phyloP scores from a whole-genome alignment of 2,888 invertebrate genomes.

The Campoplex nolae region DNA sequence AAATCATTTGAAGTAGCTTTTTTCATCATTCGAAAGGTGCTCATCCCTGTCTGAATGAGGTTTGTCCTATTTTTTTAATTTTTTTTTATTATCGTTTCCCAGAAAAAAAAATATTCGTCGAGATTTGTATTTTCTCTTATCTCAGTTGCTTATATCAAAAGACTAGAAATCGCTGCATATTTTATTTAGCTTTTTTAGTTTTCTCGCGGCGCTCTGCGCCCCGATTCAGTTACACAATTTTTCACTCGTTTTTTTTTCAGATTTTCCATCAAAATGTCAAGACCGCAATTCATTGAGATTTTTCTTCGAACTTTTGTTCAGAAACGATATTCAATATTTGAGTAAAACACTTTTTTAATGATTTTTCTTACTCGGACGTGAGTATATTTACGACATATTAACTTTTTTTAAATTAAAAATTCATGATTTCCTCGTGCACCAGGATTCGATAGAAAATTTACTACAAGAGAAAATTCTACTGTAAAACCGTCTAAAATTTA shows the following conservation, averaged over 20 bases:
- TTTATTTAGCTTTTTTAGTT: slow-evolving; percentile 2
- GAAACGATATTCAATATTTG: not conserved
- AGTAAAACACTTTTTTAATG: not conserved
- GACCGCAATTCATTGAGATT: not conserved
- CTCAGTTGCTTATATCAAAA: slow-evolving; percentile 47
- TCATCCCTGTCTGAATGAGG: slow-evolving; percentile 24
- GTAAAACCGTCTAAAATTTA: not conserved
- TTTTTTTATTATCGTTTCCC: not conserved
- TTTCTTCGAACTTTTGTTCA: not conserved
- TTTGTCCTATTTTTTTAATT: too few species aligned
- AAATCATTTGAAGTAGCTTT: slow-evolving; percentile 56
- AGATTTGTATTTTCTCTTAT: slow-evolving; percentile 29
- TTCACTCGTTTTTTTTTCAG: not conserved
- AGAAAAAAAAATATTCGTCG: slow-evolving; percentile 21
- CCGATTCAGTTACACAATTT: not conserved
- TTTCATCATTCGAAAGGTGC: slow-evolving; percentile 35
- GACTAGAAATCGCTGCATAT: slow-evolving; percentile 66
- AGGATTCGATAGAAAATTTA: not conserved
- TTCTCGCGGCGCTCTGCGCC: not conserved
- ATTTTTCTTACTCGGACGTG: not conserved
- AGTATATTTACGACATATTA: not conserved
- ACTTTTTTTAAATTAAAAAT: not conserved
- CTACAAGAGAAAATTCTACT: not conserved
- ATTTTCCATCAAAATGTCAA: not conserved
- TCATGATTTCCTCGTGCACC: not conserved